Base-by-base conservation (phyloP, 2,888 invertebrate species). In the Tachina grossa region DNA sequence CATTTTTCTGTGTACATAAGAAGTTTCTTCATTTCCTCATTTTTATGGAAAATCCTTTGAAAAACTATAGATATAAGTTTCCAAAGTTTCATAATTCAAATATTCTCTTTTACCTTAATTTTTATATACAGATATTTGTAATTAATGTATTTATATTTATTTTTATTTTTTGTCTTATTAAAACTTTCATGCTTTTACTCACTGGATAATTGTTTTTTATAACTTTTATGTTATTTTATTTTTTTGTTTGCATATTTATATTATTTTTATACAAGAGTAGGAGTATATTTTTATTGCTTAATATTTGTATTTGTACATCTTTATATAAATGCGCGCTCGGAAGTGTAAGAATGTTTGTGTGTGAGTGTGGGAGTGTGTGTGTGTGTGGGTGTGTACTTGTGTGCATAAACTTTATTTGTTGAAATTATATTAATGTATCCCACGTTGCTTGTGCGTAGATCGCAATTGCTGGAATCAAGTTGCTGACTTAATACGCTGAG, bases 381-480 rank as follows among this genome's bases (percentile, higher is more conserved):
- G 6, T 61, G 39, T 39, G 8, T 53, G n/a, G 4, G 14, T 22
- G 14, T 51, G 9, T 61, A 13, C 53, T 4, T 65, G 39, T 72
- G 45, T 4, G 5, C 31, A 41, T 19, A 3, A 43, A 45, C 49
- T 49, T 11, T n/a, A 68, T 72, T 57, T 61, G 16, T 57, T 43
- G 57, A 6, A 43, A 9, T 61, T 45, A 11, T 19, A 45, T 19
- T 6, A 22, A 53, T 71, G 74, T 80, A 72, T 87, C 84, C 87
- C 84, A 77, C 75, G 88, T 65, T 87, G 88, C 6, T n/a, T 77
- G 71, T 81, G 88, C 88, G 88, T 87, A 82, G 80, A 91, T 90
- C 89, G 93, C 92, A 90, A 89, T 92, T 92, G 92, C 92, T 92
- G 92, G 93, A 92, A 92, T 92, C 92, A 93, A 92, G 92, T 92